Evolutionary conservation across 2,797 vertebrate genomes (phyloP).

Genomic region (Paratrypauchen microcephalus): DNA sequence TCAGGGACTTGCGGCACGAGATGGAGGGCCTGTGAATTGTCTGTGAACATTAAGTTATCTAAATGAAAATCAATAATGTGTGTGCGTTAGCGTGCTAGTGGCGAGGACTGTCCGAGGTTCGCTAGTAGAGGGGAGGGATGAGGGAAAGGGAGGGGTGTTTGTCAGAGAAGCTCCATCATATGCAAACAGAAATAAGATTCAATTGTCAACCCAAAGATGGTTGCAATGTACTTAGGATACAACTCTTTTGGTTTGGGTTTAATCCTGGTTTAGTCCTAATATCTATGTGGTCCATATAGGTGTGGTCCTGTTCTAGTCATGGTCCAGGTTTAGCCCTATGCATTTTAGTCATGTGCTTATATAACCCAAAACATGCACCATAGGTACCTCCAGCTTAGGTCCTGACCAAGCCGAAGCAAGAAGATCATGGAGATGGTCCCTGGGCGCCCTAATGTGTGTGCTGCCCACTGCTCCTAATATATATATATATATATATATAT

Average conservation of each 20-base stretch:
- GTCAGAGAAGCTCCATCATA: neutral
- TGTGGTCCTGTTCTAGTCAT: no score
- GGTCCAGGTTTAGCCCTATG: no score
- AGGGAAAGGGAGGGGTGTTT: neutral
- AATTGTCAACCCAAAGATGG: neutral
- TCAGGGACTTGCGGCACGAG: slow-evolving; percentile 76
- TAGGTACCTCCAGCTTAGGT: no score
- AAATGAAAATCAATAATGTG: slow-evolving; percentile 99
- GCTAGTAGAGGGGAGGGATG: slow-evolving; percentile 24
- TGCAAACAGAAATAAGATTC: neutral
- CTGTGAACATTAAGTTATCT: slow-evolving; percentile 98
- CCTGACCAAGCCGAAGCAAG: no score
- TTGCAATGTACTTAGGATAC: no score
- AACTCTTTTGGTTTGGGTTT: no score
- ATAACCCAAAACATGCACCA: no score
- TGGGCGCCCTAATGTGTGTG: no score
- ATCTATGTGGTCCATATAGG: neutral
- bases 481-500: no score
- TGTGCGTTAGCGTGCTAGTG: slow-evolving; percentile 84
- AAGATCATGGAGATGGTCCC: no score
- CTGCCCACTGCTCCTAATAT: no score
- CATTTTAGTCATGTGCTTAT: neutral
- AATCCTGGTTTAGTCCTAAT: neutral
- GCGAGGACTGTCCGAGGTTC: slow-evolving; percentile 80
- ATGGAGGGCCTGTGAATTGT: slow-evolving; percentile 83